Base-by-base conservation (phyloP, 2,113 vertebrate genomes). In the Astur gentilis region DNA sequence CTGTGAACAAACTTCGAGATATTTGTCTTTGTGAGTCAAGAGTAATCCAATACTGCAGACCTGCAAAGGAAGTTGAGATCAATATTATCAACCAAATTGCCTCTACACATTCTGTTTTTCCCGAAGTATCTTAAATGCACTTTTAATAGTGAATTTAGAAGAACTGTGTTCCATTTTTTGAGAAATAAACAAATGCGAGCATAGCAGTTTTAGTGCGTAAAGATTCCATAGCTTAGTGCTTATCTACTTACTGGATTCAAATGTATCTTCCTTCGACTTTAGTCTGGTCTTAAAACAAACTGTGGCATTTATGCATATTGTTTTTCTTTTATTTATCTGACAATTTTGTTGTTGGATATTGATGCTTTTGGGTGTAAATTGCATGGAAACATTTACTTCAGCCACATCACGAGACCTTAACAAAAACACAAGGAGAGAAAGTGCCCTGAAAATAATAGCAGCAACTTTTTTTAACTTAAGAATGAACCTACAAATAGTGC, bases 341-440 rank as follows among this genome's bases (percentile, higher is more conserved):
- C 99, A 99, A 47, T 98, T 98, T 92, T 98, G 93, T 97, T 99
- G 98, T 90, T 99, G 98, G 81, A 99, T 98, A 95, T 99, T 99
- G 95, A 99, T 99, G 96, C 98, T 99, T 64, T 91, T 97, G 6
- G 99, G 98, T 23, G 97, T 89, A 92, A 99, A 99, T 14, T 97
- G 98, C 98, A 99, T 99, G 70, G 97, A 97, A 95, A 98, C 98
- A 73, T 92, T 98, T 72, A 99, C 98, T 90, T 99, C 98, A 57
- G 99, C 99, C 75, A 99, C 99, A 89, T 99, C 99, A 87, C 99
- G 99, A 95, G 99, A 99, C 99, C 99, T 99, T 92, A 49, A 82
- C 52, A 93, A 45, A 85, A 83, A 27, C 21, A 92, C 38, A 83
- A 67, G 27, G 16, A 84, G 26, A 76, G 38, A 83, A 88, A 91